Conservation (phyloP, 2,797 vertebrate species). For the Coluber constrictor region DNA sequence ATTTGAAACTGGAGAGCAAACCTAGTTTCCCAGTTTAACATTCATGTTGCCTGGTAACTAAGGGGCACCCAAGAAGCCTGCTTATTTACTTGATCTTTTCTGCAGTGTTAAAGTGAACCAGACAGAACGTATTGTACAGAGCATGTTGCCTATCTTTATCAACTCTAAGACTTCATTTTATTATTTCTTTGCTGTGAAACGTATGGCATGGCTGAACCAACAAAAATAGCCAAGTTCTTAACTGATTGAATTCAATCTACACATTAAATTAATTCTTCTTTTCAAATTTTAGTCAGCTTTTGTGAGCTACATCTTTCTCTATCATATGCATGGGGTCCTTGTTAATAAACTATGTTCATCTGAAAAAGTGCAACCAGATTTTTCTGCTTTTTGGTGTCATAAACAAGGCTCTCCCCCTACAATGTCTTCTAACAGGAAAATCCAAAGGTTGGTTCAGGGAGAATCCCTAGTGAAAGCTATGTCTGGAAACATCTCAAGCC, state of each 20-base stretch:
- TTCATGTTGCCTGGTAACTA: background rate
- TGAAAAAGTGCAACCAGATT: background rate
- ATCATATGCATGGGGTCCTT: background rate
- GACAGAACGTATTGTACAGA: background rate
- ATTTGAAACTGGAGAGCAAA: background rate
- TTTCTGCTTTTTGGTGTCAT: background rate
- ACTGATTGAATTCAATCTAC: background rate
- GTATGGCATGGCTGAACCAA: background rate
- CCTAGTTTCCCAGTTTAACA: background rate
- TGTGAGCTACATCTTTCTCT: background rate
- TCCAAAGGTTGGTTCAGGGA: background rate
- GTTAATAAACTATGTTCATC: background rate
- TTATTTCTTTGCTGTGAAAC: background rate
- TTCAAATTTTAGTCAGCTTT: background rate
- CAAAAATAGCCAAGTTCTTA: background rate
- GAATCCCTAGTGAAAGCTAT: background rate
- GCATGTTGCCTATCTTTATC: background rate
- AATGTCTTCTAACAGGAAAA: background rate
- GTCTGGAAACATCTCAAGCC: background rate
- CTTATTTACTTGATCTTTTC: background rate
- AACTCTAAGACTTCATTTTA: background rate
- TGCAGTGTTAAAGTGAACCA: background rate
- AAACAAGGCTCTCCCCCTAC: background rate
- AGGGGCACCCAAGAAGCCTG: background rate
- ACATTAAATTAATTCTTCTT: background rate